phyloP scores from a whole-genome alignment of 1,140 invertebrate genomes.

The Drosophila aff. region DNA sequence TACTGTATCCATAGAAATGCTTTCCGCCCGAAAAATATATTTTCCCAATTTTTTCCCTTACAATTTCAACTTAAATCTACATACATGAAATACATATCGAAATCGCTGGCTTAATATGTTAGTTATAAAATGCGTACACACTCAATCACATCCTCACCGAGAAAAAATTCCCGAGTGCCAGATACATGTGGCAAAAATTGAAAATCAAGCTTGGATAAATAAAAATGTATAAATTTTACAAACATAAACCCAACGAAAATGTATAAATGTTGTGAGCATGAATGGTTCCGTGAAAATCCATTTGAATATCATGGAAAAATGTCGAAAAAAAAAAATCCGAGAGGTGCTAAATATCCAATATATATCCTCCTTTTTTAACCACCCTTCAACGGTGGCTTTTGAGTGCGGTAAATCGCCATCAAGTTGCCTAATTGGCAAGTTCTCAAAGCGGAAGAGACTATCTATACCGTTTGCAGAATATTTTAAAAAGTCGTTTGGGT shows the following conservation, averaged over 20 bases:
- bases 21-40: background rate
- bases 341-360: constrained; percentile 1
- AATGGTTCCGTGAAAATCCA: constrained; percentile 5
- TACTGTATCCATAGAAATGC: background rate
- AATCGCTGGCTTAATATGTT: constrained; percentile 62
- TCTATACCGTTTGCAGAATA: background rate
- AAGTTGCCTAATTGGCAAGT: constrained; percentile 24
- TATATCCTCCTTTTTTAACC: background rate
- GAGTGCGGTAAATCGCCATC: background rate
- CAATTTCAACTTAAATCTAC: constrained; percentile 16
- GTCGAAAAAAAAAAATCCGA: constrained; percentile 4
- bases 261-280: background rate
- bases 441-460: background rate
- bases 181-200: constrained; percentile 38
- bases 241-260: constrained; percentile 31
- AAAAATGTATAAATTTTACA: constrained; percentile 17
- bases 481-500: background rate
- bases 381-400: constrained; percentile 8
- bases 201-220: constrained; percentile 36
- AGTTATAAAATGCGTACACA: constrained; percentile 45
- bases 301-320: constrained; percentile 22
- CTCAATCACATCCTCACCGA: background rate
- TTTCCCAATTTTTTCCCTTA: background rate
- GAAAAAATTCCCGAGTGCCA: constrained; percentile 25
- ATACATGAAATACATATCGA: constrained; percentile 39